These are phyloP conservation scores for Paracanthobrama guichenoti DNA, from an alignment of 2,113 vertebrate species.

Conservation along the genomic window DNA sequence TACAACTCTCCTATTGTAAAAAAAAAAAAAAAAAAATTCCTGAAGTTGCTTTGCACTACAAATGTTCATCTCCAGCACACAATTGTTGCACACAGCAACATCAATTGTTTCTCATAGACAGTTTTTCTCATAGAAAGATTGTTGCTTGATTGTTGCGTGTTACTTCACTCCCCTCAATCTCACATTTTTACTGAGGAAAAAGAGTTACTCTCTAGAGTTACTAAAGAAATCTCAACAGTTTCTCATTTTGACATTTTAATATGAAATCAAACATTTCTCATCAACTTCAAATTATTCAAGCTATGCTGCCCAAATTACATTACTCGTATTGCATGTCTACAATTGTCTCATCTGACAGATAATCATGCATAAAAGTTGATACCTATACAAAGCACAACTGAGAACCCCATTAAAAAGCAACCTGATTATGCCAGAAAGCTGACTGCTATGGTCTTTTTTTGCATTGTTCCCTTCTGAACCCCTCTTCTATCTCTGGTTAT, in stretches of 20 bases:
- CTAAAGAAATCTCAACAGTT: not conserved
- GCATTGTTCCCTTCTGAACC: slow-evolving; percentile 10
- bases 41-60: not conserved
- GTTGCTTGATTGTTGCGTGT: too few species aligned
- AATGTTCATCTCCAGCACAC: not conserved
- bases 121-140: too few species aligned
- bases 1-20: too few species aligned
- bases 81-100: too few species aligned
- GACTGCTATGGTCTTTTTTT: not conserved
- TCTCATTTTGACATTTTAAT: not conserved
- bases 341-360: not conserved
- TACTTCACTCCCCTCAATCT: too few species aligned
- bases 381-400: not conserved
- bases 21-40: too few species aligned
- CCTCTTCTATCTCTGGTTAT: slow-evolving; percentile 62
- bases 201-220: not conserved
- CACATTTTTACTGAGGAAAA: not conserved
- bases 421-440: too few species aligned
- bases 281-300: too few species aligned
- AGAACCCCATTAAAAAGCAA: not conserved
- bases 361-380: not conserved
- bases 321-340: not conserved
- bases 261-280: too few species aligned
- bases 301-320: not conserved
- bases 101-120: too few species aligned